Evolutionary conservation across 2,797 vertebrate species (phyloP).

Genomic region (Acrossocheilus wenchowensis): DNA sequence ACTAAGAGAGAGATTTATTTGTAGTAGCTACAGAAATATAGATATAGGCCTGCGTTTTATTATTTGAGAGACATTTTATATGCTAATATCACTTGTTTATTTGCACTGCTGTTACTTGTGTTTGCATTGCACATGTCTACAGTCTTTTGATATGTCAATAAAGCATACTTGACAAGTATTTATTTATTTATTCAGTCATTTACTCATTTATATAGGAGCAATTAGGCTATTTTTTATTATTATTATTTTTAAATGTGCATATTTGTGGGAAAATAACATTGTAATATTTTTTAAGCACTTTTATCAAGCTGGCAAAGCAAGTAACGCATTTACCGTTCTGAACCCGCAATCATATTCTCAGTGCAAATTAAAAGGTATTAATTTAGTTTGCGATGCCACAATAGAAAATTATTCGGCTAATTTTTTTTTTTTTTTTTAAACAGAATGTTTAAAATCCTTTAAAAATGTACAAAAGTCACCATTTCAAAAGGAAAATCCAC

Average conservation of each 20-base stretch:
- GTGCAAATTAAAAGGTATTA: not conserved
- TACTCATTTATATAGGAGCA: not conserved
- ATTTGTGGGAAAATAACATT: not conserved
- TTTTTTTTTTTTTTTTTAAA: not conserved
- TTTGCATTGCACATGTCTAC: not conserved
- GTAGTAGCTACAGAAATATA: not conserved
- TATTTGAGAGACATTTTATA: not conserved
- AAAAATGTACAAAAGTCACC: not conserved
- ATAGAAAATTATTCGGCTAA: not conserved
- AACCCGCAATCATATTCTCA: too few relatives aligned
- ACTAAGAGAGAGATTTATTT: constrained; percentile 10
- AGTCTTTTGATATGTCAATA: not conserved
- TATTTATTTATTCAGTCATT: not conserved
- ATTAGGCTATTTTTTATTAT: not conserved
- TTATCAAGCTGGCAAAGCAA: not conserved
- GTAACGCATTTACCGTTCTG: not conserved
- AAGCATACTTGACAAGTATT: not conserved
- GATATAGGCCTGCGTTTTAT: not conserved
- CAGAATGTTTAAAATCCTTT: not conserved
- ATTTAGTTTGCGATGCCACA: not conserved
- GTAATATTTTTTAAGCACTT: not conserved
- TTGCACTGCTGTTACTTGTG: not conserved
- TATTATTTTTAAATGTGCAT: not conserved
- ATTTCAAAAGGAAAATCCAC: not conserved
- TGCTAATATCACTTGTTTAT: not conserved